Evolutionary conservation across 2,113 vertebrate genomes (phyloP), one percentile per base, ranked within the genome.

Genomic region (Calyptomena viridis): DNA sequence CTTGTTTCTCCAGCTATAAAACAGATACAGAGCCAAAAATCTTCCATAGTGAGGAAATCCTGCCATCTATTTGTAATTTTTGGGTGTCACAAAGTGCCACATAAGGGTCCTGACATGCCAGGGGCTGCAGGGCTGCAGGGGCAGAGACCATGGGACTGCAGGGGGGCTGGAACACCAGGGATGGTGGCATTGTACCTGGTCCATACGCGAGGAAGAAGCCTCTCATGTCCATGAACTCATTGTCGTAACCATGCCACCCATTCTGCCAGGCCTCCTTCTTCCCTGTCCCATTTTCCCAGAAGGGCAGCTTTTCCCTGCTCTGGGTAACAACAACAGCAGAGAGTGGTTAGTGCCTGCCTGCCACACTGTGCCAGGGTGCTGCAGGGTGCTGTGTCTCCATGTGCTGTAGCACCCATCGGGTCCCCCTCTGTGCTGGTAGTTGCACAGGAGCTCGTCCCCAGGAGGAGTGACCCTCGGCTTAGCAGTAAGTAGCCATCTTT

Each of bases 171-270:
- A 25, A 79, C n/a, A 39, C 23, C 21, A 6, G 52, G 16, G 42
- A 23, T 1, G 17, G 22, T 55, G 49, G 21, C 49, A 27, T 3
- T 62, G 82, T 99, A 99, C 99, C 99, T 87, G 99, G 99, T 90
- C 99, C 99, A 5, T 97, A 98, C 1, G 99, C 99, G 9, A 99
- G 18, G 96, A 99, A 99, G 96, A 99, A 98, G 42, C 97, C 99
- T 86, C 98, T 98, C 99, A 99, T 99, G 93, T 99, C 98, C 93
- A 98, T 95, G 60, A 99, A 98, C 94, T 99, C 98, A 0, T 99
- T 99, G 98, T 99, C 99, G 0, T 99, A 99, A 17, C 99, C 99
- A 0, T 99, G 99, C 99, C 99, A 99, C 31, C 99, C 99, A 1
- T 97, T 98, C 79, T 99, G 99, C 99, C 99, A 99, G 27, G 98